phyloP scores from a whole-genome alignment of 2,888 invertebrate genomes.

The Tricholauxania praeusta region DNA sequence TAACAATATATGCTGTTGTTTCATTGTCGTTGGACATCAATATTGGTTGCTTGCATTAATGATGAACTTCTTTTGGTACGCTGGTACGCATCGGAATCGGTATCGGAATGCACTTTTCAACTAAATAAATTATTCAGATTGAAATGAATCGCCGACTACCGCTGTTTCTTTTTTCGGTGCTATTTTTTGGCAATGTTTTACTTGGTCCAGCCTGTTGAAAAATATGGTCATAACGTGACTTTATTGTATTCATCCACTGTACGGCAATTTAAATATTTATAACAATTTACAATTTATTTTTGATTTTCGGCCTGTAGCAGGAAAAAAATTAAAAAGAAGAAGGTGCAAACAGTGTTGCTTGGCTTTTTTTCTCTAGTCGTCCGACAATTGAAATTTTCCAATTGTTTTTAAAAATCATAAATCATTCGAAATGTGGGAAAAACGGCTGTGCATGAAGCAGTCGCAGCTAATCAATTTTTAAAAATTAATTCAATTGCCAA shows the following conservation, averaged over 20 bases:
- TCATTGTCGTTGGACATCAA: slow-evolving; percentile 34
- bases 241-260: slow-evolving; percentile 19
- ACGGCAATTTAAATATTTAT: slow-evolving; percentile 36
- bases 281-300: slow-evolving; percentile 38
- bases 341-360: background rate
- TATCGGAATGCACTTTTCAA: slow-evolving; percentile 49
- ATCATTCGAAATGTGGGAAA: slow-evolving; percentile 11
- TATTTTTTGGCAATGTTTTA: background rate
- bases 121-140: slow-evolving; percentile 55
- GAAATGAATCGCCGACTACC: slow-evolving; percentile 46
- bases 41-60: slow-evolving; percentile 45
- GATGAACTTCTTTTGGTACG: slow-evolving; percentile 28
- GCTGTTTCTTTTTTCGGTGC: slow-evolving; percentile 1
- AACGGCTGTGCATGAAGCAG: background rate
- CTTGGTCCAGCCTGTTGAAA: background rate
- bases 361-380: background rate
- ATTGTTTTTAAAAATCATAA: slow-evolving; percentile 33
- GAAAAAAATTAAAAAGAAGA: background rate
- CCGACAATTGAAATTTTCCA: slow-evolving; percentile 18
- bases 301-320: slow-evolving; percentile 30
- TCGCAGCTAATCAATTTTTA: slow-evolving; percentile 65
- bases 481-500: slow-evolving; percentile 68
- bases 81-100: background rate
- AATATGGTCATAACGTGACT: background rate
- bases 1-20: slow-evolving; percentile 13